Conservation (phyloP, 2,797 vertebrate genomes). For the Coreius guichenoti region DNA sequence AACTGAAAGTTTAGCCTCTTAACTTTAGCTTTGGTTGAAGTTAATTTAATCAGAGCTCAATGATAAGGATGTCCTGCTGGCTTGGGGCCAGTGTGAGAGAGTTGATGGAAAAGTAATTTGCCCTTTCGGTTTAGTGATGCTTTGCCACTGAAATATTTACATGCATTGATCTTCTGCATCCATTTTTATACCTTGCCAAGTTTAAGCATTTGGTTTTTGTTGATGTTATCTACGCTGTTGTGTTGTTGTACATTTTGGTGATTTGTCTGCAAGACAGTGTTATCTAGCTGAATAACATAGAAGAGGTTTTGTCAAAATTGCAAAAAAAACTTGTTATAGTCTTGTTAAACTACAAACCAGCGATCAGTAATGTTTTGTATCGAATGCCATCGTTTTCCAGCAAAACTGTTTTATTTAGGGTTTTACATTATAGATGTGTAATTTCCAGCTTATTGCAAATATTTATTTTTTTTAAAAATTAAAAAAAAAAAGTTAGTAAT, state of each 20-base stretch:
- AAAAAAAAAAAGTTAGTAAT: background rate
- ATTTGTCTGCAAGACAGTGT: background rate
- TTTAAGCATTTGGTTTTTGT: background rate
- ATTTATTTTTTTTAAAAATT: background rate
- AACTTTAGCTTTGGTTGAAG: conserved; percentile 1
- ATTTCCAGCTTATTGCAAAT: background rate
- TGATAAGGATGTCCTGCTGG: background rate
- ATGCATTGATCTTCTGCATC: conserved; percentile 9
- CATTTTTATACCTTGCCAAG: background rate
- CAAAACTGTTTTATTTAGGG: background rate
- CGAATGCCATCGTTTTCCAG: background rate
- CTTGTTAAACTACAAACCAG: background rate
- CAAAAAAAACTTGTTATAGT: background rate
- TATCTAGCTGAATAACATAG: background rate
- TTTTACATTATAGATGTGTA: background rate
- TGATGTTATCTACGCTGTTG: background rate
- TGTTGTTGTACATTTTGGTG: background rate
- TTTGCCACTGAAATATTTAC: background rate
- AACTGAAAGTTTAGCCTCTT: conserved; percentile 30
- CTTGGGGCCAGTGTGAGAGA: background rate
- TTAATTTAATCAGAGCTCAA: conserved; percentile 1
- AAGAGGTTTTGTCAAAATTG: background rate
- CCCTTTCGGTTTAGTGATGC: background rate
- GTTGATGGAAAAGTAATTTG: background rate
- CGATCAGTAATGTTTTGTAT: background rate